A percentile compares a stretch with the other conserved stretches of the same genome.
Conservation (phyloP, 2,888 invertebrate genomes). For the Caenorhabditis sp. region DNA sequence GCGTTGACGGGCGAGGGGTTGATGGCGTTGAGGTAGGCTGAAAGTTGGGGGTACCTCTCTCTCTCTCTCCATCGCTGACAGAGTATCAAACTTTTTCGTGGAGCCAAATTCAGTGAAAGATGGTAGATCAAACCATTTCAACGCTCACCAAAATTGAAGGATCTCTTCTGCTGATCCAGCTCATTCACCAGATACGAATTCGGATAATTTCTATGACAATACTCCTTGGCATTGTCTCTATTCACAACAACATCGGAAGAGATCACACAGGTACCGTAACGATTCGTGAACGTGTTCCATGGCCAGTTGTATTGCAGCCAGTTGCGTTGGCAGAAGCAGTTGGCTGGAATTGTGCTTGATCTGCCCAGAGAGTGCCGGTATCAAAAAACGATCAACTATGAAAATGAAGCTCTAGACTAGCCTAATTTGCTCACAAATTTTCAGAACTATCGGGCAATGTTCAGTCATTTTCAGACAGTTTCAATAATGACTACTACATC, state of each 20-base stretch:
- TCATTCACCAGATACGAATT: constrained; percentile 39
- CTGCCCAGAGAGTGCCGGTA: too few relatives aligned
- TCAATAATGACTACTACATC: too few relatives aligned
- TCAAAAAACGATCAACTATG: too few relatives aligned
- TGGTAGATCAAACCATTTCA: too few relatives aligned
- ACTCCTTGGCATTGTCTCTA: neutral
- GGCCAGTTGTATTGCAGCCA: constrained; percentile 26
- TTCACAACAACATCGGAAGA: neutral
- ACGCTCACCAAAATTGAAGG: constrained; percentile 32
- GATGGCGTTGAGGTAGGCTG: constrained; percentile 15
- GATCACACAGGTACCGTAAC: constrained; percentile 36
- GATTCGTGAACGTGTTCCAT: neutral
- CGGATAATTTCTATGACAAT: neutral
- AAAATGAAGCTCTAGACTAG: too few relatives aligned
- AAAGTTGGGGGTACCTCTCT: too few relatives aligned
- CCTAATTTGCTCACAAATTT: too few relatives aligned
- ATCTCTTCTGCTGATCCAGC: constrained; percentile 48
- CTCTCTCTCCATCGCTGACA: too few relatives aligned
- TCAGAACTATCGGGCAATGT: too few relatives aligned
- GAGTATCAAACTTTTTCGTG: too few relatives aligned
- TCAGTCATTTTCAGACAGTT: too few relatives aligned
- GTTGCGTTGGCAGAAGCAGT: constrained; percentile 47
- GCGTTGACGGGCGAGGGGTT: constrained; percentile 15
- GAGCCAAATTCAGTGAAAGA: too few relatives aligned
- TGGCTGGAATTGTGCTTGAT: constrained; percentile 37